Conservation (phyloP, 2,797 vertebrate genomes). For the Petrocephalus sullivani region DNA sequence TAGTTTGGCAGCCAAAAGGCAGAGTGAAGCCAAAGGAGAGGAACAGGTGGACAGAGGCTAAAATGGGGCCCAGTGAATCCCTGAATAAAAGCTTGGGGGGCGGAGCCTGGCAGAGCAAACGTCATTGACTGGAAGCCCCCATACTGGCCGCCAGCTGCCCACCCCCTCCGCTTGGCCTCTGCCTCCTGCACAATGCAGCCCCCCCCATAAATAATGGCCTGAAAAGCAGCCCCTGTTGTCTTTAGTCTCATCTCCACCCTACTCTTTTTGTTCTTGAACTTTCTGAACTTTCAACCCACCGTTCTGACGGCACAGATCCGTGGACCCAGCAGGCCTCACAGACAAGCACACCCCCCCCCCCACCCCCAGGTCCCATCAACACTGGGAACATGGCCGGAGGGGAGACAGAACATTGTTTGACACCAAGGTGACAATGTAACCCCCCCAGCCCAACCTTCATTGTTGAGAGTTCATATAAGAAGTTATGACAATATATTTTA, state of each 20-base stretch:
- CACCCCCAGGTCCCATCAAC: background rate
- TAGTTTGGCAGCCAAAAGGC: background rate
- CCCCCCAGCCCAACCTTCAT: slow-evolving; percentile 35
- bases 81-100: background rate
- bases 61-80: background rate
- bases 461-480: slow-evolving; percentile 68
- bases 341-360: no score
- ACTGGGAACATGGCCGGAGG: background rate
- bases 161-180: background rate
- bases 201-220: background rate
- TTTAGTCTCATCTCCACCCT: background rate
- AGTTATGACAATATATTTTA: slow-evolving; percentile 71
- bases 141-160: background rate
- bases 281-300: slow-evolving; percentile 12
- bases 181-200: background rate
- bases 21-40: background rate
- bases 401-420: background rate
- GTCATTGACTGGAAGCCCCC: background rate
- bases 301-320: background rate
- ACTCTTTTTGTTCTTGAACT: background rate
- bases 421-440: slow-evolving; percentile 52
- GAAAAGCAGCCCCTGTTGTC: background rate
- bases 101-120: background rate
- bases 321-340: background rate
- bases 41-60: background rate